Evolutionary conservation across 2,797 vertebrate genomes (phyloP), one percentile per base, ranked within the genome.

Genomic region (Sebastiscus tertius): DNA sequence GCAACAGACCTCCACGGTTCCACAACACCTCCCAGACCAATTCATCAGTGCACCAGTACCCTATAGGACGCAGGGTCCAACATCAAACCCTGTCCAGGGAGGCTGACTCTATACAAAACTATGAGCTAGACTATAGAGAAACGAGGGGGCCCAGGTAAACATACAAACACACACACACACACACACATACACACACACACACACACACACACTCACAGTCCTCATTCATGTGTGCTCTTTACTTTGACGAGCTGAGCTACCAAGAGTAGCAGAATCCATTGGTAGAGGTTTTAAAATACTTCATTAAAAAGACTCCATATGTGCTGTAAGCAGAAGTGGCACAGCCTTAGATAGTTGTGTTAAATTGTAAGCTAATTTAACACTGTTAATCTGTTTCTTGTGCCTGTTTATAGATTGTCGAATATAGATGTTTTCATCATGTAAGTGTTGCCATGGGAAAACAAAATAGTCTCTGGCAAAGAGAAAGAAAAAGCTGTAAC

Each of bases 21-120:
- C 95, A 98, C 91, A 98, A 95, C 16, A 97, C 97, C 1, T 89
- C 93, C 1, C 98, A 99, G 90, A 97, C 96, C 75, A 99, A 98
- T 1, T 97, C 97, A 13, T 99, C 98, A 0, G 91, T 96, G 52
- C 97, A 99, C 92, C 99, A 99, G 92, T 99, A 98, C 85, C 93
- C 97, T 0, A 95, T 96, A 10, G 96, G 96, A 0, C 87, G 94
- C 22, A 96, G 93, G 75, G 86, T 95, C 68, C 97, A 96, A 69
- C 97, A 96, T 80, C 96, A 94, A 71, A 91, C 93, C 7, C 80
- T 92, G 39, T 88, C 93, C 75, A 90, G 94, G 74, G 97, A 97
- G 46, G 91, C 96, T 10, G 95, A 97, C 83, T 96, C 96, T 1
- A 67, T 96, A 2, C 97, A 96, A 49, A 96, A 85, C 83, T 97